Evolutionary conservation across 2,113 vertebrate genomes (phyloP), one percentile per base, ranked within the genome.

Genomic region (Gasterosteus nipponicus): DNA sequence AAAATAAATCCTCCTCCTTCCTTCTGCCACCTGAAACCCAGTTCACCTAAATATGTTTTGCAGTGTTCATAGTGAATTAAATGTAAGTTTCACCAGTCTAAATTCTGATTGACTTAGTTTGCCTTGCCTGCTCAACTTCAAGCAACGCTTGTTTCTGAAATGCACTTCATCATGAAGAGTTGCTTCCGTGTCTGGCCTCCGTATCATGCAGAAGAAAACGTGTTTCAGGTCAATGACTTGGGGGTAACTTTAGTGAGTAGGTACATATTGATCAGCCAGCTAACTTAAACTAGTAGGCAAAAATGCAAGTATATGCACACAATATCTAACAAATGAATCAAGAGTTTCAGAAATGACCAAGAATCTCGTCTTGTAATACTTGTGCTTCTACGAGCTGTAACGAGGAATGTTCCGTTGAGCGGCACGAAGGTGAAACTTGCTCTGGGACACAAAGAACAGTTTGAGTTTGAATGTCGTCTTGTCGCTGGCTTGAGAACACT

Each of bases 341-440:
- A 39, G 61, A 83, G 64, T 7, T 33, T 10, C 38, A 56, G 57
- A 78, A 73, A 77, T 57, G 15, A 78, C 12, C 16, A 31, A 71
- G 58, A 75, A 69, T 42, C 78, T n/a, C 15, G 53, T 58, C 46
- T 67, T 66, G 70, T 67, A 41, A 85, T 71, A 73, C 26, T 86
- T 91, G 85, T 93, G 88, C 84, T 69, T 83, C 53, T 81, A 66
- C 57, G 16, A 88, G 83, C 81, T 73, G 85, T 92, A 92, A 90
- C 70, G 57, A 80, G 92, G 89, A 94, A 93, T 92, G 91, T 88
- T 88, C 39, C 33, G 76, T 81, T 89, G 38, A 87, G 63, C 8
- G 1, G 18, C 46, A 60, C 29, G 62, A 26, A 49, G 29, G 59
- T 7, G 42, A 73, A 78, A 66, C n/a, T 15, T 64, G 35, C 42